These are phyloP conservation scores for Melitaea athalia DNA, from an alignment of 2,888 invertebrate genomes.

Conservation along the genomic window DNA sequence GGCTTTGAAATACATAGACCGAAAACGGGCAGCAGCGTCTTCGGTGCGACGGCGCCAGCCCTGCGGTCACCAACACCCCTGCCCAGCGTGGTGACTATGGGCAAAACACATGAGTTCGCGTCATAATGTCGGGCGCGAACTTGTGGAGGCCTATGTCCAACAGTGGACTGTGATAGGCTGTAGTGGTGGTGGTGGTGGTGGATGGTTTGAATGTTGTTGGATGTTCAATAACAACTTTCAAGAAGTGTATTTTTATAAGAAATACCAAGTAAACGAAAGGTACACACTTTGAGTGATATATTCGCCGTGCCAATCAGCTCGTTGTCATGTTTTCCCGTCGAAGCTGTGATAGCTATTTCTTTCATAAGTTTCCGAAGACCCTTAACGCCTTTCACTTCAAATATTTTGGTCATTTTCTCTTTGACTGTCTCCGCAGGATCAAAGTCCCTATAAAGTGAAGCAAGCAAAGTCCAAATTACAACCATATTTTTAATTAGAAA, in stretches of 20 bases:
- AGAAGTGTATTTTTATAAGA: constrained; percentile 11
- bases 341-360: constrained; percentile 96
- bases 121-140: too few species aligned
- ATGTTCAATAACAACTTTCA: too few species aligned
- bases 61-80: too few species aligned
- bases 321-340: constrained; percentile 96
- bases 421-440: constrained; percentile 94
- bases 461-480: neutral
- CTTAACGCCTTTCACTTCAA: constrained; percentile 92
- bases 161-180: too few species aligned
- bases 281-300: constrained; percentile 90
- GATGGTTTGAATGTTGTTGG: too few species aligned
- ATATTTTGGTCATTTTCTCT: constrained; percentile 92
- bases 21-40: too few species aligned
- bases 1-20: too few species aligned
- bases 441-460: constrained; percentile 85
- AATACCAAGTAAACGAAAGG: neutral
- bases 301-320: constrained; percentile 96
- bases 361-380: constrained; percentile 92
- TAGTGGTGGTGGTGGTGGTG: too few species aligned
- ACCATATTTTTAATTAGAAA: neutral
- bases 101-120: too few species aligned
- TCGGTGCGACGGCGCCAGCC: too few species aligned
- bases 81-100: too few species aligned
- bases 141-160: too few species aligned